Percentiles rank a stretch among this genome's conserved stretches.
phyloP scores from a whole-genome alignment of 2,888 invertebrate species.

The Apomyelois bistriatella region DNA sequence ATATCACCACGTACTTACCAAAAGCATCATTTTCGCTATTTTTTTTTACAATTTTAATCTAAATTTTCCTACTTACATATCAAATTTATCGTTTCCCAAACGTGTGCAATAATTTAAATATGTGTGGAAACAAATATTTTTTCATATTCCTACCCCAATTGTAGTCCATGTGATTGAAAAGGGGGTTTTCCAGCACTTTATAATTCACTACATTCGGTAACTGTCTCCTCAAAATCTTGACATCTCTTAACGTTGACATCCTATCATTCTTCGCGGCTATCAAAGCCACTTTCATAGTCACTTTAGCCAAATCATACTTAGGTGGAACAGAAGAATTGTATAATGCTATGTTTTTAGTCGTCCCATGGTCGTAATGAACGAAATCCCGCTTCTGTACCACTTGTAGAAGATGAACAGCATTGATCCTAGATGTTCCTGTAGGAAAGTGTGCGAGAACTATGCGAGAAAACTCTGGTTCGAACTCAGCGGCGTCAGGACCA shows the following conservation, averaged over 20 bases:
- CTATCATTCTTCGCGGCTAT: constrained; percentile 40
- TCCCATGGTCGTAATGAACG: constrained; percentile 31
- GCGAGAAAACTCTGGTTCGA: constrained; percentile 1
- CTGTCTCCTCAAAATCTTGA: constrained; percentile 24
- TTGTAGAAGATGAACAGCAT: constrained; percentile 22
- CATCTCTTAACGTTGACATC: constrained; percentile 37
- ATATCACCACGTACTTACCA: too few relatives aligned
- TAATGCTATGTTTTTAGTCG: constrained; percentile 25
- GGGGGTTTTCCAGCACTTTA: neutral
- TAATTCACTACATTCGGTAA: constrained; percentile 34
- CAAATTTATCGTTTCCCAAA: neutral
- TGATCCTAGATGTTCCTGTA: constrained; percentile 22
- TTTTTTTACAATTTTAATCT: too few relatives aligned
- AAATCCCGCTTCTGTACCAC: constrained; percentile 16
- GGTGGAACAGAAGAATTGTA: constrained; percentile 40
- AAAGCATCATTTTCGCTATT: too few relatives aligned
- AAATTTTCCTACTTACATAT: neutral
- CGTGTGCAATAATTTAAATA: constrained; percentile 1
- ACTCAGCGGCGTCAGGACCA: neutral
- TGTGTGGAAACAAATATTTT: neutral
- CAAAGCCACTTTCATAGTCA: constrained; percentile 36
- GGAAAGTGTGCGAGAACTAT: constrained; percentile 24
- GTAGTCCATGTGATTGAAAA: constrained; percentile 9
- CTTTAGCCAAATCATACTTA: constrained; percentile 37
- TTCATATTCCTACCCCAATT: neutral